Evolutionary conservation across 2,113 vertebrate genomes (phyloP).

Genomic region (Burhinus oedicnemus): DNA sequence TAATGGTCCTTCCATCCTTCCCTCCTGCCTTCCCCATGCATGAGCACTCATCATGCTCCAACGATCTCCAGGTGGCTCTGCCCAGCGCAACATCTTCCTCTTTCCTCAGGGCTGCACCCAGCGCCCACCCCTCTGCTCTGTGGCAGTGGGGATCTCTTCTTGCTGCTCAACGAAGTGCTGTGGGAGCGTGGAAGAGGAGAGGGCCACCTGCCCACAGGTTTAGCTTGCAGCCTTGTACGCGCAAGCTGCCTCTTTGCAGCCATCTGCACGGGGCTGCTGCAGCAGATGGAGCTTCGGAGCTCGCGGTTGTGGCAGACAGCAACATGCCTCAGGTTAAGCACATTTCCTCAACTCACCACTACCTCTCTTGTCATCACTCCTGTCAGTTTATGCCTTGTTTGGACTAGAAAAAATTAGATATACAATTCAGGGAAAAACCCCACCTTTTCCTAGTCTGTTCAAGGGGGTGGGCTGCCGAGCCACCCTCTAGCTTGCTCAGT

Average conservation of each 20-base stretch:
- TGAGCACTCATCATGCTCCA: rapidly evolving
- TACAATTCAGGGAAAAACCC: not conserved
- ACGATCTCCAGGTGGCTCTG: not conserved
- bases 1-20: not conserved
- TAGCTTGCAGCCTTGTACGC: not conserved
- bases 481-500: not conserved
- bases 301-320: rapidly evolving
- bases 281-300: not conserved
- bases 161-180: not conserved
- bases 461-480: not conserved
- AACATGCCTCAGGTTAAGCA: rapidly evolving
- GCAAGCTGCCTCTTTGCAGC: not conserved
- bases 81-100: not conserved
- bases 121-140: rapidly evolving
- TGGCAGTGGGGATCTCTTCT: not conserved
- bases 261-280: not conserved
- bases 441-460: not conserved
- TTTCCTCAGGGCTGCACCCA: rapidly evolving
- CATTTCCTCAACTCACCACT: not conserved
- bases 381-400: not conserved
- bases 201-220: not conserved
- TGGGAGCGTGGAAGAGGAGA: not conserved
- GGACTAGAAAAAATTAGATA: not conserved
- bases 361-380: not conserved
- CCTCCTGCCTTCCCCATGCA: not conserved